A percentile compares a stretch with the other conserved stretches of the same genome.
Evolutionary conservation across 2,113 vertebrate species (phyloP).

Genomic region (Siniperca chuatsi): DNA sequence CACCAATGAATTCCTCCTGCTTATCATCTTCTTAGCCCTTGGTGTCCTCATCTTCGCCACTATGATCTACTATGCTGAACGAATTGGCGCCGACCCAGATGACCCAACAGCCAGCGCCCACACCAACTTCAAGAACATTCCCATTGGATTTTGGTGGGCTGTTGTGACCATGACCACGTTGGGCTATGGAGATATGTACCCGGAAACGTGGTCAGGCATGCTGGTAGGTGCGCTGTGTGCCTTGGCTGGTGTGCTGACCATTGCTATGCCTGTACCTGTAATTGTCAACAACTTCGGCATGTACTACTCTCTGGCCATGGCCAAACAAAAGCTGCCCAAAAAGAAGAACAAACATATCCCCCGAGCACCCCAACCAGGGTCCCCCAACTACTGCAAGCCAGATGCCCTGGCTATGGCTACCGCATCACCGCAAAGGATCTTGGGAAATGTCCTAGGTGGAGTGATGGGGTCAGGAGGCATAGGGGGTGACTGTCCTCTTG

Average conservation of each 20-base stretch:
- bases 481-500: slow-evolving; percentile 89
- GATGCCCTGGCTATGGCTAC: slow-evolving; percentile 88
- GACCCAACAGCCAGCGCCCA: slow-evolving; percentile 92
- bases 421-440: slow-evolving; percentile 87
- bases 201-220: slow-evolving; percentile 98
- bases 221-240: slow-evolving; percentile 95
- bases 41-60: slow-evolving; percentile 97
- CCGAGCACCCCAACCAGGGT: slow-evolving; percentile 92
- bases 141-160: slow-evolving; percentile 98
- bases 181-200: slow-evolving; percentile 98
- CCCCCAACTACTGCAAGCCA: slow-evolving; percentile 94
- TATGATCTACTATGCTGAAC: slow-evolving; percentile 97
- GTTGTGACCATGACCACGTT: slow-evolving; percentile 97
- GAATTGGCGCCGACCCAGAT: slow-evolving; percentile 91
- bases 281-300: slow-evolving; percentile 99
- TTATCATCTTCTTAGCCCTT: slow-evolving; percentile 96
- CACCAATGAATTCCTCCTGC: slow-evolving; percentile 96
- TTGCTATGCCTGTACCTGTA: slow-evolving; percentile 98
- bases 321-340: slow-evolving; percentile 97
- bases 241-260: slow-evolving; percentile 95
- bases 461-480: slow-evolving; percentile 83
- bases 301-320: slow-evolving; percentile 98
- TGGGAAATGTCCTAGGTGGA: slow-evolving; percentile 87
- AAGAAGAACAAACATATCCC: slow-evolving; percentile 98
- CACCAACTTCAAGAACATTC: slow-evolving; percentile 97